A percentile compares a stretch with the other conserved stretches of the same genome.
phyloP scores from a whole-genome alignment of 2,113 vertebrate genomes.

The Propithecus coquereli region DNA sequence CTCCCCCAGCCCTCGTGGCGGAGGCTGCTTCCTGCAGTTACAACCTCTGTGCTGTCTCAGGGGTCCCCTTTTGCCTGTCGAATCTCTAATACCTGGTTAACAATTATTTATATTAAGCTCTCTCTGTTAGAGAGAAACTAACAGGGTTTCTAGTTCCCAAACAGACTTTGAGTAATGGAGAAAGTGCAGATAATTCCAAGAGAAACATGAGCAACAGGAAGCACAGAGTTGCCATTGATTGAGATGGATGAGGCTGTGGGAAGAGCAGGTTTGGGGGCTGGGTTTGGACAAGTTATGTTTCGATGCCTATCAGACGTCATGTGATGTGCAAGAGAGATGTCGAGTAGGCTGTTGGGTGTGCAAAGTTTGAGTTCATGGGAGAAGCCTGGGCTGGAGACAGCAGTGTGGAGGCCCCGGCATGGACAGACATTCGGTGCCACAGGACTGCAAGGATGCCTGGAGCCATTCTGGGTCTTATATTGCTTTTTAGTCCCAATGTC shows the following conservation, averaged over 20 bases:
- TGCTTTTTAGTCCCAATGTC: background rate
- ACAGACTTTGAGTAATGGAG: background rate
- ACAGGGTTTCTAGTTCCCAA: background rate
- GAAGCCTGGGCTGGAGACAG: background rate
- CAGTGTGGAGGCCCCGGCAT: accelerated
- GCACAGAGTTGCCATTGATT: background rate
- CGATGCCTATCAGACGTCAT: too few relatives aligned
- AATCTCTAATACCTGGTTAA: background rate
- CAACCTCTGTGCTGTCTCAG: background rate
- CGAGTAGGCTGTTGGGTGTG: background rate
- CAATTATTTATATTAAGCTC: background rate
- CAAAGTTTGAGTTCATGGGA: background rate
- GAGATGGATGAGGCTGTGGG: background rate
- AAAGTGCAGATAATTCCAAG: background rate
- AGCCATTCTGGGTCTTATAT: background rate
- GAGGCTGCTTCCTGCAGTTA: background rate
- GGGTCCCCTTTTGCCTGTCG: background rate
- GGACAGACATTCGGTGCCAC: too few relatives aligned
- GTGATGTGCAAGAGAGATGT: too few relatives aligned
- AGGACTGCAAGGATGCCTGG: background rate
- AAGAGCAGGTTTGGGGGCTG: background rate
- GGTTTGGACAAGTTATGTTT: background rate
- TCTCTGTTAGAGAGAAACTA: background rate
- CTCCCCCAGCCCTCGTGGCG: background rate
- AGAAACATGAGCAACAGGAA: background rate